Evolutionary conservation across 1,140 invertebrate species (phyloP), one percentile per base, ranked within the genome.

Genomic region (Rhynchophorus ferrugineus): DNA sequence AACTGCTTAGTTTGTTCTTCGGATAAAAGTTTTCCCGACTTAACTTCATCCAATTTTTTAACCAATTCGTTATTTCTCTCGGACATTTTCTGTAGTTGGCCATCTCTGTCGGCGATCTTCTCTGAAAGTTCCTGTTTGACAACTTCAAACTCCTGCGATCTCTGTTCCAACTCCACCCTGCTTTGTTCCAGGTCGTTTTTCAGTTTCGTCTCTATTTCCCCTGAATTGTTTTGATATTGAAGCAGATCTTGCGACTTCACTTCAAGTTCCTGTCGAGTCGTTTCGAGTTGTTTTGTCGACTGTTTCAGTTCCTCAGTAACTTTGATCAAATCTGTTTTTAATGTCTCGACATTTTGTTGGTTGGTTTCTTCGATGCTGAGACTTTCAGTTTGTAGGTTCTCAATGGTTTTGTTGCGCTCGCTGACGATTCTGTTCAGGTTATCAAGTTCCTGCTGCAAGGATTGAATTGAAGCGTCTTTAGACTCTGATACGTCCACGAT

Each of bases 311-410:
- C 22, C 6, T 17, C 16, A 22, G 46, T 37, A 19, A 1, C 17
- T 14, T 6, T 43, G 3, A 5, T 14, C 7, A 77, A 55, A 63
- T 79, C 74, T 73, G 76, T 77, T 70, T 75, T 75, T 11, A 77
- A 58, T 66, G 74, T 75, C 8, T 76, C 74, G 35, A 75, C 66
- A 66, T 78, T 75, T 66, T 77, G 78, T 50, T 73, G 72, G 19
- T 73, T 62, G 56, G 63, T 69, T 9, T 71, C 64, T 69, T 77
- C 54, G 3, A 48, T n/a, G 14, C 47, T 49, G 3, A 49, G 17
- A 38, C 50, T 56, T n/a, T 58, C 54, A n/a, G 46, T 38, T 46
- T 42, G 44, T 9, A 61, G 16, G 22, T 58, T 42, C 42, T 57
- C 47, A n/a, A 58, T 49, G 2, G 72, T 36, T 69, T 71, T 65